Conservation (phyloP, 2,888 invertebrate species). For the Nebria brevicollis region DNA sequence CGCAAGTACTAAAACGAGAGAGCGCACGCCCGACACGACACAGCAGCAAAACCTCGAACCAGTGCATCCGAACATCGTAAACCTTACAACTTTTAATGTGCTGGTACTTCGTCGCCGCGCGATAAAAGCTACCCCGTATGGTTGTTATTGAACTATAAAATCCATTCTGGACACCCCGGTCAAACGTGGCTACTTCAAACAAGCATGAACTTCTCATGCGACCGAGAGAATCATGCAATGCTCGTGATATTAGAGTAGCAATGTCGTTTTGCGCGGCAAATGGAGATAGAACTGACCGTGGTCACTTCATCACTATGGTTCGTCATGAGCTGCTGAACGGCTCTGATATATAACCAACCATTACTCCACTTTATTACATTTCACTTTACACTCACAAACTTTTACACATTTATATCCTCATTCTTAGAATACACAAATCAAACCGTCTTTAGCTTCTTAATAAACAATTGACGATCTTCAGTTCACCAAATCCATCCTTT, state of each 20-base stretch:
- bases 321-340: neutral
- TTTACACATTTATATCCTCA: neutral
- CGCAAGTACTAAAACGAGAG: neutral
- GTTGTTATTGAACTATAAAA: conserved; percentile 50
- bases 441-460: too few species aligned
- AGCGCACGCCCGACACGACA: neutral
- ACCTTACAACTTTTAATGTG: conserved; percentile 40
- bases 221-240: neutral
- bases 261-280: neutral
- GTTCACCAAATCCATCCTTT: too few species aligned
- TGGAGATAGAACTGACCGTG: neutral
- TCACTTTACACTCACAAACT: neutral
- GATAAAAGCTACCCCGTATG: conserved; percentile 45
- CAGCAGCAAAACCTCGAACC: conserved; percentile 5
- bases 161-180: conserved; percentile 45
- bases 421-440: too few species aligned
- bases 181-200: conserved; percentile 31
- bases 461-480: too few species aligned
- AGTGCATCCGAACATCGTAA: conserved; percentile 33
- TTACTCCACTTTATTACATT: neutral
- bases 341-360: neutral
- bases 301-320: neutral
- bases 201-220: neutral
- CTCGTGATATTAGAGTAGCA: neutral
- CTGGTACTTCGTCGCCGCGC: conserved; percentile 22